Evolutionary conservation across 2,797 vertebrate genomes (phyloP), one percentile per base, ranked within the genome.

Genomic region (Pagetopsis macropterus): DNA sequence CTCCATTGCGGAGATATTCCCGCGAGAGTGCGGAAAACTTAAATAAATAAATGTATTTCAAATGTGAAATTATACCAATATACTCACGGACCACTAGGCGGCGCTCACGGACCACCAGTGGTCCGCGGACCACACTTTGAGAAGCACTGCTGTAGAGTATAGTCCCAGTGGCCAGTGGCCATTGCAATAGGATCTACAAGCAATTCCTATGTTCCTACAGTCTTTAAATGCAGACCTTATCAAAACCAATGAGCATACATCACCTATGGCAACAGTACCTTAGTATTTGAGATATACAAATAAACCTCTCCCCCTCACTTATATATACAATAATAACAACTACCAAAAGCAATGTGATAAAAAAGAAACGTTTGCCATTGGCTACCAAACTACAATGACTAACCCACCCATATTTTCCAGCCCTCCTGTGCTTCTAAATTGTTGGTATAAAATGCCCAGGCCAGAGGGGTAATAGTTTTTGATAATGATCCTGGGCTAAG

Each of bases 391-490:
- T 45, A 54, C 56, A 66, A 75, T 12, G 48, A 72, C 62, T 41
- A 75, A 46, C 50, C 51, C 55, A 44, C n/a, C 31, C 60, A 49
- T 71, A 79, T 80, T 76, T 75, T 52, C 59, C 72, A 68, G 37
- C 46, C 66, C 60, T 72, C 63, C 63, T 49, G 44, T 63, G 82
- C 63, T 65, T 76, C 69, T 78, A 83, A 78, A 83, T 81, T 78
- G 84, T 72, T 63, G 70, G 67, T 85, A 60, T 85, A 72, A 90
- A 90, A 88, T 79, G 55, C 59, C 70, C 74, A 59, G 70, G 86
- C 85, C 79, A 82, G 84, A 79, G 84, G 85, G 87, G 84, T 87
- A 87, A 92, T 92, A 81, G 87, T 90, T 89, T 86, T 81, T 91
- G 81, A 90, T 93, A 90, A 92, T 89, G 87, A 91, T 88, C 87